Evolutionary conservation across 2,888 invertebrate species (phyloP), one percentile per base, ranked within the genome.

Genomic region (Philaethria dido): DNA sequence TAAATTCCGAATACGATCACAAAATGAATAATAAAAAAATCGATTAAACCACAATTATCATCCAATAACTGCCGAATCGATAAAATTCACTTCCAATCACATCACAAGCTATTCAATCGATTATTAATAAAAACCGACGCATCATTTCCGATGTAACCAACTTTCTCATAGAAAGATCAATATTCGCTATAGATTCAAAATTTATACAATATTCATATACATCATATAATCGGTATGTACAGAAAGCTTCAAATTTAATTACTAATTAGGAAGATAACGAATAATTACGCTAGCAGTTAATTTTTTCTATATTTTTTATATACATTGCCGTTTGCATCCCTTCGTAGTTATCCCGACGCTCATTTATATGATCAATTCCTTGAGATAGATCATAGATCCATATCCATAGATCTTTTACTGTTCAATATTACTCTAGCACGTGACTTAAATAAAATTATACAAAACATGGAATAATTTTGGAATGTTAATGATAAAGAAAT

Each of bases 161-260:
- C 75, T 75, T 77, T 74, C 80, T 80, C 76, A 70, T 42, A 81
- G 61, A 67, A 64, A 63, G 66, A n/a, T 50, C 20, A 20, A 55
- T 20, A 55, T 11, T 22, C 9, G 14, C 66, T 54, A 62, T 62
- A 45, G 45, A 54, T 60, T 66, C 62, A 66, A 69, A 69, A 42
- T 61, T 66, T 64, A 61, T 64, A 66, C 69, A 69, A 42, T 66
- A 69, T 62, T 45, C 54, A 69, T 66, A 61, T 69, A 64, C 64
- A 68, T 68, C 60, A 63, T 61, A 61, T 69, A 48, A 47, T 60
- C 54, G 55, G 57, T 63, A 69, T 69, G 39, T 69, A 69, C 69
- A 69, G 29, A 69, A 55, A 69, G 66, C 66, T 16, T 63, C 36
- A 20, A 33, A 39, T 55, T 36, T 36, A 55, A 20, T 18, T 11